phyloP scores from a whole-genome alignment of 2,113 vertebrate genomes.

The Probosciger aterrimus region DNA sequence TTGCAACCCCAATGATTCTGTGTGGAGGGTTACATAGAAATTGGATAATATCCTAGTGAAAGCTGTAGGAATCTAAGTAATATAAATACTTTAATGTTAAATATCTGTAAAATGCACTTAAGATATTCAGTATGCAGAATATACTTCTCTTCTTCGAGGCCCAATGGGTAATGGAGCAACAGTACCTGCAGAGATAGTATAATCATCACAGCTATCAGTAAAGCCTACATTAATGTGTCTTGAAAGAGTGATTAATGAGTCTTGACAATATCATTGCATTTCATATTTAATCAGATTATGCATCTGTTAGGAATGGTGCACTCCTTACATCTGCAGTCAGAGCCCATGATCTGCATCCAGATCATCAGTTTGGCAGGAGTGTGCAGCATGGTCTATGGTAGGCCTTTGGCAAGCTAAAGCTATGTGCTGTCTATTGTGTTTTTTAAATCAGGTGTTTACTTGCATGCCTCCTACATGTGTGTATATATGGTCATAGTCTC shows the following conservation, averaged over 20 bases:
- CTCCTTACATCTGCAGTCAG: conserved; percentile 73
- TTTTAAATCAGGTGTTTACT: neutral
- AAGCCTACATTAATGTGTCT: conserved; percentile 66
- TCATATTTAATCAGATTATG: conserved; percentile 81
- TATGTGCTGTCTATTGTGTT: neutral
- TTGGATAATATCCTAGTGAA: neutral
- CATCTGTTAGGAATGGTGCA: conserved; percentile 75
- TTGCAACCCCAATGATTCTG: neutral
- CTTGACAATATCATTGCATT: conserved; percentile 81
- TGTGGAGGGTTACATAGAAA: neutral
- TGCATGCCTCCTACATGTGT: neutral
- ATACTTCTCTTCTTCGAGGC: neutral
- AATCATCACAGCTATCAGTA: conserved; percentile 75
- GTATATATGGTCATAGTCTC: neutral
- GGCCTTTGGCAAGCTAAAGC: conserved; percentile 22
- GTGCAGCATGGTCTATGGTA: neutral
- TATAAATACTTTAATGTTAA: neutral
- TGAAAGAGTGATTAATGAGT: conserved; percentile 81
- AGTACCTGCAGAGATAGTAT: conserved; percentile 29
- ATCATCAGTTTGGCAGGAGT: conserved; percentile 53
- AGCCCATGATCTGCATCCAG: conserved; percentile 66
- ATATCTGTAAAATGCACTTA: neutral
- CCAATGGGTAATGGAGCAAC: neutral
- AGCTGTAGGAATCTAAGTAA: neutral
- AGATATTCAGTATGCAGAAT: neutral